A percentile compares a stretch with the other conserved stretches of the same genome.
phyloP scores from a whole-genome alignment of 2,113 vertebrate genomes.

The Notarius quadriscutis region DNA sequence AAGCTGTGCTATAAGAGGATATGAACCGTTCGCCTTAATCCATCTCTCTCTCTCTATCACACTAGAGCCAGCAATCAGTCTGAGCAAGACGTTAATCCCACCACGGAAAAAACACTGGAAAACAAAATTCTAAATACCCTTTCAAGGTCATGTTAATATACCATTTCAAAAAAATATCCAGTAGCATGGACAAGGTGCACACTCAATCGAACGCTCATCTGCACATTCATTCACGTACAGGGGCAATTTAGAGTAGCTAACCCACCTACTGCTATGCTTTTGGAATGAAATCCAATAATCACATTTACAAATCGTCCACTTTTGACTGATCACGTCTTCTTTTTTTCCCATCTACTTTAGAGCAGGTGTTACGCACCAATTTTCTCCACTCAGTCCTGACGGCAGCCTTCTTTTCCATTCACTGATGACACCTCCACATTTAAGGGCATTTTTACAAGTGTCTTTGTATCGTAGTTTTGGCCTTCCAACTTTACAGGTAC shows the following conservation, averaged over 20 bases:
- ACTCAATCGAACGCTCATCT: not conserved
- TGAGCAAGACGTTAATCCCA: conserved; percentile 67
- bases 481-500: too few species aligned
- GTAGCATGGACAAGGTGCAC: not conserved
- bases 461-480: too few species aligned
- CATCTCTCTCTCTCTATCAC: conserved; percentile 31
- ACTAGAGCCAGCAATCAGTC: conserved; percentile 43
- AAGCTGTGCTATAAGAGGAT: conserved; percentile 50
- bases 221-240: not conserved
- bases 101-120: conserved; percentile 56
- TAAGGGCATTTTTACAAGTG: too few species aligned
- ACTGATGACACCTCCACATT: too few species aligned
- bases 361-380: too few species aligned
- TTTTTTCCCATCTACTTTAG: too few species aligned
- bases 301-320: too few species aligned
- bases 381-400: too few species aligned
- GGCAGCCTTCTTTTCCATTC: too few species aligned
- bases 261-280: not conserved
- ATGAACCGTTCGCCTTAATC: conserved; percentile 38
- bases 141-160: not conserved
- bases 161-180: not conserved
- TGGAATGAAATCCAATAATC: not conserved
- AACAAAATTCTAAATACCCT: conserved; percentile 55
- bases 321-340: too few species aligned
- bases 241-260: not conserved